These are phyloP conservation scores for Scortum barcoo DNA, from an alignment of 2,113 vertebrate genomes.

Conservation along the genomic window DNA sequence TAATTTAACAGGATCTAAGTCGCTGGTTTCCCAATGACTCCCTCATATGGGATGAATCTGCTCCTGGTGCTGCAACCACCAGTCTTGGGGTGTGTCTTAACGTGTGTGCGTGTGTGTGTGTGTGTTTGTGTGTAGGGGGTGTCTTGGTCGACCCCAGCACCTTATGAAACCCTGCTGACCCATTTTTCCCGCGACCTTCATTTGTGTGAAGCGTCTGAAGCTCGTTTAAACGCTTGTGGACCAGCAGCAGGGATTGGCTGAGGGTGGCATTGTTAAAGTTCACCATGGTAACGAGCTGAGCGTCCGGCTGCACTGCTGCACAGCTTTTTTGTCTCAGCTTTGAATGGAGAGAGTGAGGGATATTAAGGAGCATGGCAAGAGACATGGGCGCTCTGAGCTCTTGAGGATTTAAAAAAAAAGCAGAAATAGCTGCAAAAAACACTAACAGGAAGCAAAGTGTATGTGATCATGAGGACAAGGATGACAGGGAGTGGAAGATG, in stretches of 20 bases:
- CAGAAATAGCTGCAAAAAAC: background rate
- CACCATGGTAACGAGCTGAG: constrained; percentile 76
- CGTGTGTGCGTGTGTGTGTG: constrained; percentile 31
- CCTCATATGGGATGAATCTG: constrained; percentile 10
- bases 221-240: constrained; percentile 64
- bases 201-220: constrained; percentile 69
- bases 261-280: constrained; percentile 77
- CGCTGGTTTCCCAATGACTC: background rate
- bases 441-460: background rate
- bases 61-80: background rate
- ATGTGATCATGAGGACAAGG: background rate
- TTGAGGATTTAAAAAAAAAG: constrained; percentile 44
- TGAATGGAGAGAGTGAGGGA: constrained; percentile 75
- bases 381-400: constrained; percentile 43
- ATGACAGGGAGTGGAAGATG: background rate
- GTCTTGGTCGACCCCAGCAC: constrained; percentile 31
- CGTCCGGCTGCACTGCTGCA: constrained; percentile 71
- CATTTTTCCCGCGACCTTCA: constrained; percentile 74
- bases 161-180: constrained; percentile 68
- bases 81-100: constrained; percentile 14
- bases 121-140: constrained; percentile 1
- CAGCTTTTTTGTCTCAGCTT: constrained; percentile 72
- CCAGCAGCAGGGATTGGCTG: constrained; percentile 58
- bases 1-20: background rate
- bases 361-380: constrained; percentile 66